Base-by-base conservation (phyloP, 2,113 vertebrate genomes). In the Hippocampus abdominalis region DNA sequence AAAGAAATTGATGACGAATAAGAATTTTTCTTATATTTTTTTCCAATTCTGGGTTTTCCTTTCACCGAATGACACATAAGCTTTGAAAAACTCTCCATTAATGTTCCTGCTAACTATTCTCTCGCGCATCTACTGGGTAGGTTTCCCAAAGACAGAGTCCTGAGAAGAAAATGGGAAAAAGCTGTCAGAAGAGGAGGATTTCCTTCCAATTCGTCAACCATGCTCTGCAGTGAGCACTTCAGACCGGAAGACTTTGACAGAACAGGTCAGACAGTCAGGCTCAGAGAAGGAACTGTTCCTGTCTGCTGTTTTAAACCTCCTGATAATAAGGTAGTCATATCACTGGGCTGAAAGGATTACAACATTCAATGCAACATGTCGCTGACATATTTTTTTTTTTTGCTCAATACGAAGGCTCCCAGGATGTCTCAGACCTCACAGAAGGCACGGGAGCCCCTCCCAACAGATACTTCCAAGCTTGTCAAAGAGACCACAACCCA, bases 141-240 rank as follows among this genome's bases (percentile, higher is more conserved):
- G 63, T 77, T 77, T 68, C 71, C 75, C 32, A 81, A 71, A 71
- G 51, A 53, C 2, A 42, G 44, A 16, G 32, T 51, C 13, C 1
- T 71, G 36, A 74, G 79, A 65, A 74, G 8, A 69, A 68, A 74
- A 48, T 81, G 79, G 79, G 75, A 77, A 69, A 2, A 23, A 5
- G 64, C 72, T 3, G 18, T 67, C 5, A 27, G 53, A 29, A 64
- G 68, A 36, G 54, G 77, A 66, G 66, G 62, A 20, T 70, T 80
- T 56, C 21, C 25, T 0, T 69, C 59, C 42, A 61, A 46, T 11
- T 5, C 21, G 36, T 68, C 32, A 2, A 63, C 62, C 5, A 53
- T 75, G 46, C 66, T 78, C 1, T 82, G 80, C 66, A 82, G 73
- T 66, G 66, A 79, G 16, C 80, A 82, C 66, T 82, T 82, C 53